phyloP scores from a whole-genome alignment of 1,140 invertebrate species.

The Melipona quadrifasciata region DNA sequence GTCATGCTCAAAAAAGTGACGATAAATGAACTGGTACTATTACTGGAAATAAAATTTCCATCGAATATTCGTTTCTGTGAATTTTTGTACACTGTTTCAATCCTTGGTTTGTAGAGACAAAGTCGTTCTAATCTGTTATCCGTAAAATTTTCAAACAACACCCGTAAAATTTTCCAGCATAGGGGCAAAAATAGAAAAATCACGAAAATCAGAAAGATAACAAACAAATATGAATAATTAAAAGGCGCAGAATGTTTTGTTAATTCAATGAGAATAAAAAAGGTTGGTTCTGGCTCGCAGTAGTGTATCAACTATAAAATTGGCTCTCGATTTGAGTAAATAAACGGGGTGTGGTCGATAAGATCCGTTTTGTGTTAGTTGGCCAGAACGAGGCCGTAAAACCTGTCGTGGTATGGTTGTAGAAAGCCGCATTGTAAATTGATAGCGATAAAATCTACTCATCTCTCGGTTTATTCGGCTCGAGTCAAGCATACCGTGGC shows the following conservation, averaged over 20 bases:
- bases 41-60: slow-evolving; percentile 2
- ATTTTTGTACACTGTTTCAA: not conserved
- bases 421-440: slow-evolving; percentile 61
- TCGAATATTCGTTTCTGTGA: not conserved
- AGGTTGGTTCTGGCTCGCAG: not conserved
- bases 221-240: not conserved
- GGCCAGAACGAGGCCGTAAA: slow-evolving; percentile 59
- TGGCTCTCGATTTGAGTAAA: slow-evolving; percentile 59
- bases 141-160: slow-evolving; percentile 18
- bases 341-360: slow-evolving; percentile 62
- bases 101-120: not conserved
- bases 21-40: not conserved
- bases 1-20: slow-evolving; percentile 5
- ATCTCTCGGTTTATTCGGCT: slow-evolving; percentile 61
- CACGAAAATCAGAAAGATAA: too few species aligned
- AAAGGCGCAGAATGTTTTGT: not conserved
- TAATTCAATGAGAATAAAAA: slow-evolving; percentile 42
- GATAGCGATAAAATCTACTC: slow-evolving; percentile 68
- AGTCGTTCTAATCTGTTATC: slow-evolving; percentile 19
- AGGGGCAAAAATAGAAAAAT: not conserved
- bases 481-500: slow-evolving; percentile 11
- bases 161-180: too few species aligned
- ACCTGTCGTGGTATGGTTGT: slow-evolving; percentile 37
- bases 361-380: slow-evolving; percentile 60
- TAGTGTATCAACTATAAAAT: slow-evolving; percentile 50